Percentiles rank a stretch among this genome's conserved stretches.
phyloP scores from a whole-genome alignment of 2,113 vertebrate species.

The Hemicordylus capensis region DNA sequence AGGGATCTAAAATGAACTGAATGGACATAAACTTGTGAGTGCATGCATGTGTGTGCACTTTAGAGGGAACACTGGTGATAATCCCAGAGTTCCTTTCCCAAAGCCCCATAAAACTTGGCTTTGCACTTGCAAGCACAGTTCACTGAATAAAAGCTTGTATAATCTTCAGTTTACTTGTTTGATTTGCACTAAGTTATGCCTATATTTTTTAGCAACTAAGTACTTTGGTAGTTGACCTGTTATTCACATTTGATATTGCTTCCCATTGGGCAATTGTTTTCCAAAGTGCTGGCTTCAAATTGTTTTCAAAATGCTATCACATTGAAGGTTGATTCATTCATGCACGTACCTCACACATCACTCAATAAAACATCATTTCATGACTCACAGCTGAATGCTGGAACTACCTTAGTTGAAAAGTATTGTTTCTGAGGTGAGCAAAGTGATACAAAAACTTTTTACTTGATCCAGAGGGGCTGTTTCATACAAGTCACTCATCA shows the following conservation, averaged over 20 bases:
- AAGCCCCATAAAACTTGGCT: background rate
- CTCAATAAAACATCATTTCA: background rate
- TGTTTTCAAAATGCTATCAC: background rate
- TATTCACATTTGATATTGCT: background rate
- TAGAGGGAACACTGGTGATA: background rate
- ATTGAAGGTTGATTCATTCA: background rate
- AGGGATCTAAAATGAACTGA: no score
- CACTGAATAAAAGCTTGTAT: background rate
- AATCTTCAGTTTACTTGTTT: background rate
- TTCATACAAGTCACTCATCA: background rate
- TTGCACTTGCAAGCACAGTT: background rate
- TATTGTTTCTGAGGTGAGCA: background rate
- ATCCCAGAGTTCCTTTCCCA: background rate
- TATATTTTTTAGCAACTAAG: background rate
- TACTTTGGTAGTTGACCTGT: background rate
- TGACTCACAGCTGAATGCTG: background rate
- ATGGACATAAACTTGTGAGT: no score
- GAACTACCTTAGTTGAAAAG: background rate
- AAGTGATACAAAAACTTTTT: background rate
- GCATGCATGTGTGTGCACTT: no score
- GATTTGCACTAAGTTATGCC: background rate
- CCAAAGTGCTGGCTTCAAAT: background rate
- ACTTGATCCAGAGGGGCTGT: background rate
- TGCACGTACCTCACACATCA: background rate
- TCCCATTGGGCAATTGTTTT: background rate